Evolutionary conservation across 2,113 vertebrate species (phyloP), one percentile per base, ranked within the genome.

Genomic region (Micromys minutus): DNA sequence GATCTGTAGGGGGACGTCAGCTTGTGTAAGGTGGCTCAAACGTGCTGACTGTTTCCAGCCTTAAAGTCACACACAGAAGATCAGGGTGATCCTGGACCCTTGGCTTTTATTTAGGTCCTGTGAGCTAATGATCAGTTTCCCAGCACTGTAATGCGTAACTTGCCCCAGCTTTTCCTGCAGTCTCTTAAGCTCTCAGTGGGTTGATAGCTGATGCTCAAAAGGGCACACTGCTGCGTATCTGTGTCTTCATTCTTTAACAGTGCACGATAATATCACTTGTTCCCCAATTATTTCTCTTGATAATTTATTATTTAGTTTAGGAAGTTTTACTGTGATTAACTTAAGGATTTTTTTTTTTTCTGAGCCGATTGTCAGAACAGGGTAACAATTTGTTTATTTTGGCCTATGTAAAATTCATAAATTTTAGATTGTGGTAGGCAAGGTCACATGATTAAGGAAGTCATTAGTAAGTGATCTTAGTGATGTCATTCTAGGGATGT

Each of bases 41-140:
- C 79, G 65, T 95, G 67, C 90, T 95, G 83, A 94, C 94, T 95
- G 86, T 97, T 97, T 93, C 71, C 87, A 86, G n/a, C 91, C 87
- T 85, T 47, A 79, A 92, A 90, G 81, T 90, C 91, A 45, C 22
- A 55, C 21, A 8, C 55, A 72, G 94, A 94, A 80, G 77, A 50
- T 93, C 52, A 69, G 95, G 84, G 90, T 93, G 89, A 91, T 90
- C 71, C 89, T 91, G 92, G 95, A 76, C 59, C 52, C 67, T 91
- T 91, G 77, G 50, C 81, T 97, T 95, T 88, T 89, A 74, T 90
- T 94, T 95, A 67, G 76, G 50, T 91, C 59, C 61, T 31, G 19
- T 3, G 87, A 36, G 31, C 65, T 77, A 71, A 47, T 79, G 75
- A 96, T 57, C 39, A 50, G 45, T 65, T 95, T 97, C 47, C 45